Conservation (phyloP, 2,113 vertebrate genomes). For the zebrafish (Danio rerio) region GRCz12tu NC_133181.1:4619501-4620000, state of each 20-base stretch:
- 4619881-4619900: neutral
- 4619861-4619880: neutral
- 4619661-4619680: conserved; percentile 92
- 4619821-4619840: neutral
- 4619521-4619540: too few relatives aligned
- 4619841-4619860: neutral
- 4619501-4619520: too few relatives aligned
- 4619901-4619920: neutral
- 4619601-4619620: conserved; percentile 75
- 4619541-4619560: too few relatives aligned
- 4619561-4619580: too few relatives aligned
- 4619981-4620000: too few relatives aligned
- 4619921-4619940: neutral
- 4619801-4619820: neutral
- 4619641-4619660: conserved; percentile 98
- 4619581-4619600: neutral
- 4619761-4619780: neutral
- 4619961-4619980: neutral
- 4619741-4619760: neutral
- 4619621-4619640: conserved; percentile 96
- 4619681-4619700: conserved; percentile 97
- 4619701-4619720: neutral
- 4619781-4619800: neutral
- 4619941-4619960: neutral
- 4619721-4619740: neutral